These are phyloP conservation scores for Dromius quadrimaculatus DNA, from an alignment of 2,888 invertebrate species.

Conservation along the genomic window DNA sequence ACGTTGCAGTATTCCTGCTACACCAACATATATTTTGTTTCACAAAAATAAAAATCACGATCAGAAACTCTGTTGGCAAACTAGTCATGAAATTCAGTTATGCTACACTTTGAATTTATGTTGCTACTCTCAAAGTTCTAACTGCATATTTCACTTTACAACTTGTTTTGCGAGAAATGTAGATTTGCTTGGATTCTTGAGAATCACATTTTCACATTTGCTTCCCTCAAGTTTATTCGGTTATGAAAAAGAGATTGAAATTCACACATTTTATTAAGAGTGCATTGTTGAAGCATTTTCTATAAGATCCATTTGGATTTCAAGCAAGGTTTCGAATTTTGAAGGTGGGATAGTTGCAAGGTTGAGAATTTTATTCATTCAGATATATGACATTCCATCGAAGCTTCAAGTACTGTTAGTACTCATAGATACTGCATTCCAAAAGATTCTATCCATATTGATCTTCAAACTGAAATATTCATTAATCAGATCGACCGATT, in stretches of 20 bases:
- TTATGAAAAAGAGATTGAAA: no score
- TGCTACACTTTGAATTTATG: conserved; percentile 30
- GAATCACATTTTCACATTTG: no score
- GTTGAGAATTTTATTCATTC: no score
- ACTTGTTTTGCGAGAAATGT: conserved; percentile 1
- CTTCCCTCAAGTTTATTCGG: no score
- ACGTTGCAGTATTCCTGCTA: background rate
- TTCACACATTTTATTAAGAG: no score
- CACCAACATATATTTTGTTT: conserved; percentile 29
- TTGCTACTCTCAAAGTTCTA: conserved; percentile 20
- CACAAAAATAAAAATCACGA: conserved; percentile 21
- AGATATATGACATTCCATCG: no score
- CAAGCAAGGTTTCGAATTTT: no score
- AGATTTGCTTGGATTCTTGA: conserved; percentile 7
- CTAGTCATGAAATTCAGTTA: conserved; percentile 33
- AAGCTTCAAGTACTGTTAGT: no score
- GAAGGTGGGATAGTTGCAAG: no score
- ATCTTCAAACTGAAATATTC: conserved; percentile 14
- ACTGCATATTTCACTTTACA: conserved; percentile 20
- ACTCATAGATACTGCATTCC: no score
- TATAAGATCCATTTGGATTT: no score
- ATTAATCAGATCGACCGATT: conserved; percentile 13
- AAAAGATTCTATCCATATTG: background rate
- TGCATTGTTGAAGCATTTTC: no score
- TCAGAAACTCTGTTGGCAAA: conserved; percentile 18